Base-by-base conservation (phyloP, 2,888 invertebrate genomes). In the Gibbula magus region DNA sequence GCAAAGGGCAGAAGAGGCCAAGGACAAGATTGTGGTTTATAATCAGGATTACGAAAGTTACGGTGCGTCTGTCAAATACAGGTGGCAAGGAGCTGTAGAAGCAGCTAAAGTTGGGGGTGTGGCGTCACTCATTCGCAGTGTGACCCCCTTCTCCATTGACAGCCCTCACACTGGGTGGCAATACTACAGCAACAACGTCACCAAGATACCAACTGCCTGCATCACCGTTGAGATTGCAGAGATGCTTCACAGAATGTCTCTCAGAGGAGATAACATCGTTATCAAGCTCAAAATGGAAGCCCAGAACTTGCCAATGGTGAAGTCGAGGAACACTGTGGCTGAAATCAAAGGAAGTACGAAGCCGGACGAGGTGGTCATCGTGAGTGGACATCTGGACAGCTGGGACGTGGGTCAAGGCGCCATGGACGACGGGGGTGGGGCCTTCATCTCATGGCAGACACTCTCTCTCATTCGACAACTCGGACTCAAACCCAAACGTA, bases 391-490 rank as follows among this genome's bases (percentile, higher is more conserved):
- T 91, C 94, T 97, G 35, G 97, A 97, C 89, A 96, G 96, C 89
- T 97, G 97, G 97, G 96, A 97, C 92, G 96, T 97, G 13, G 97
- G 97, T 54, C 95, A 96, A 87, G 97, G 97, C 20, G 96, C 96
- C 4, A 96, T 97, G 96, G 97, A 97, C 91, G 96, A 97, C 88
- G 94, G 93, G 2, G 96, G 96, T 80, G 97, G 97, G 74, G 94
- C 96, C 32, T 96, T 96, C 86, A 95, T 96, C 52, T 96, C 96
- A 32, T 96, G 96, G 96, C 95, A 95, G 84, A 95, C 96, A 13
- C 93, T 96, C 25, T 95, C 95, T 10, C 93, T 96, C 53, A 91
- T 97, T 4, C 95, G 95, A 85, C 93, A 93, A 8, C 93, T 97
- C 2, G 94, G 94, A 32, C 92, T 96, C 54, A 93, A 92, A 78